These are phyloP conservation scores for Folsomia manolachei DNA, from an alignment of 2,888 invertebrate genomes.

Conservation along the genomic window DNA sequence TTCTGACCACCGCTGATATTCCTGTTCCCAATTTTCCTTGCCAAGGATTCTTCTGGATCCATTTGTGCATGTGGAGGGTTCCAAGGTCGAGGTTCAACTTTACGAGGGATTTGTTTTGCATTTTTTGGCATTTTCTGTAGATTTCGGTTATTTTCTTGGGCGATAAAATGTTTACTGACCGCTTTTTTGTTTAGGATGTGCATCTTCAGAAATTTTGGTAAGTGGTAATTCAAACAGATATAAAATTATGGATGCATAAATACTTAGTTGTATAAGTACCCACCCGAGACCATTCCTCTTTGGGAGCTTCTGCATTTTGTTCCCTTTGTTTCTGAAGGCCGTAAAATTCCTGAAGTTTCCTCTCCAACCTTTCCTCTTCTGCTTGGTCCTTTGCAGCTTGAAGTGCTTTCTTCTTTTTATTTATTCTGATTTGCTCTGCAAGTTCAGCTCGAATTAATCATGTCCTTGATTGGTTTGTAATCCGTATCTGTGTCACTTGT, in stretches of 20 bases:
- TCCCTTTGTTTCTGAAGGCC: slow-evolving; percentile 21
- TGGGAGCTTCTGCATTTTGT: background rate
- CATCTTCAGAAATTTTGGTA: background rate
- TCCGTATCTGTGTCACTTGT: slow-evolving; percentile 39
- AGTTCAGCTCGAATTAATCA: slow-evolving; percentile 36
- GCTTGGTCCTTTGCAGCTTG: slow-evolving; percentile 25
- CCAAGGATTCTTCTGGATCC: background rate
- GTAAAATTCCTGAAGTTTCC: slow-evolving; percentile 39
- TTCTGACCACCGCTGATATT: background rate
- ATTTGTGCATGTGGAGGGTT: too few species aligned
- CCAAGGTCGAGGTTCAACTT: too few species aligned
- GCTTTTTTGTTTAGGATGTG: background rate
- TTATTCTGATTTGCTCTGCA: slow-evolving; percentile 37
- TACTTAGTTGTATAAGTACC: background rate
- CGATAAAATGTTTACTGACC: background rate
- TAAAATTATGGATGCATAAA: background rate
- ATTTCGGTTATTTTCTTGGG: background rate
- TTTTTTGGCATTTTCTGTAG: too few species aligned
- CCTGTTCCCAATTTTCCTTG: background rate
- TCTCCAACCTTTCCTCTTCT: slow-evolving; percentile 39
- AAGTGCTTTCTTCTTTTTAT: slow-evolving; percentile 36
- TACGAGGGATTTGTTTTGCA: background rate
- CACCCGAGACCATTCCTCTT: background rate
- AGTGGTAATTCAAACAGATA: background rate
- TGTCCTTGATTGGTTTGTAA: slow-evolving; percentile 21